Base-by-base conservation (phyloP, 2,888 invertebrate species). In the Helobdella robusta region DNA sequence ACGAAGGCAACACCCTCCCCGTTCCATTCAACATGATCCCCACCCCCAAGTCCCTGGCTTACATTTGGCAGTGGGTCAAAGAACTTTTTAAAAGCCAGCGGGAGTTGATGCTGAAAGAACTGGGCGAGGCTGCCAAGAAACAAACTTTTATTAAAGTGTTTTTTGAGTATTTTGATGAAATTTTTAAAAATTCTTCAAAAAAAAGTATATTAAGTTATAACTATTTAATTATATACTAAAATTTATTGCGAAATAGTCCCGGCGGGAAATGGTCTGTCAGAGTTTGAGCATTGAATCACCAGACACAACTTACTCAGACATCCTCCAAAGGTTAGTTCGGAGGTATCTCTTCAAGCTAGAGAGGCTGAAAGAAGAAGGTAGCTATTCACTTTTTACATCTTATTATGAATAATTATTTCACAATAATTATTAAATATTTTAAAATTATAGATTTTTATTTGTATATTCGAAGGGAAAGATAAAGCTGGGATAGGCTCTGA, bases 1-100 rank as follows among this genome's bases (percentile, higher is more conserved):
- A 84, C 68, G 85, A 86, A 72, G 84, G 86, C 0, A 83, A 84
- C 1, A 81, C 87, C 3, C 86, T 87, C 0, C 84, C 87, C 0
- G 77, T 77, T 0, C 88, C 88, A 0, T 85, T 87, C 72, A 87
- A 87, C 79, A 80, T 88, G 73, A 81, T 87, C 34, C 79, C 79
- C 20, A 76, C 78, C 2, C 76, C 76, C 4, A 77, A 78, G 69
- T 75, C 77, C 6, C 70, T 77, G 63, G 66, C 69, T 23, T 78
- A 77, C 67, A 72, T 74, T 11, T 75, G 73, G 73, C 67, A 70
- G 11, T 65, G 60, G 54, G 6, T 63, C 20, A 66, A 48, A 34
- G 44, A 62, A 4, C 18, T 65, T 11, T 58, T 54, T 32, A 28
- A 59, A 11, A 11, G 25, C 23, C 44, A 64, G 58, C 70, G 71